phyloP scores from a whole-genome alignment of 2,797 vertebrate species.

The Pagetopsis macropterus region DNA sequence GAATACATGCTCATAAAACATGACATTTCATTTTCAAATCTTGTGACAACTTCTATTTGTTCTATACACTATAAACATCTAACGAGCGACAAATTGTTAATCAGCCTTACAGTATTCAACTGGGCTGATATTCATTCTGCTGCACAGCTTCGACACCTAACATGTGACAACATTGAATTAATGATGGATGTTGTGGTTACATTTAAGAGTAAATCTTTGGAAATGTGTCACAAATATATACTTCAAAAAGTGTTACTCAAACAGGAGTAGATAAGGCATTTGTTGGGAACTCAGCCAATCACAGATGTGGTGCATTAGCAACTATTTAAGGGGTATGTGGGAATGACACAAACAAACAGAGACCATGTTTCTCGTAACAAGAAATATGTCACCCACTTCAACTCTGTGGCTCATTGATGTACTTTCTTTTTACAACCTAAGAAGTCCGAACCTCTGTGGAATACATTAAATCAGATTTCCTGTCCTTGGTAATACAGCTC shows the following conservation, averaged over 20 bases:
- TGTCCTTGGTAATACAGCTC: neutral
- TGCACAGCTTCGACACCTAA: neutral
- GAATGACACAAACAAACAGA: neutral
- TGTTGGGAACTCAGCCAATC: neutral
- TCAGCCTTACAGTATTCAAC: neutral
- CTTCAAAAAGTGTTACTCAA: neutral
- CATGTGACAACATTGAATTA: no score
- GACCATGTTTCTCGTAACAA: neutral
- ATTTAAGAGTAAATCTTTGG: no score
- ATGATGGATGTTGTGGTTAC: no score
- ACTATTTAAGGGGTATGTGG: neutral
- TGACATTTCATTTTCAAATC: neutral
- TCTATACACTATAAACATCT: neutral
- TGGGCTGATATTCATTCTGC: neutral
- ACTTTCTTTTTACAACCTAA: neutral
- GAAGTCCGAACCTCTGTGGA: neutral
- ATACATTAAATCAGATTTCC: neutral
- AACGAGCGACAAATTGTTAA: constrained; percentile 5
- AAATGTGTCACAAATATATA: neutral
- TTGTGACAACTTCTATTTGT: neutral
- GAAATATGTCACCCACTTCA: neutral
- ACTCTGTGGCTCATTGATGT: no score
- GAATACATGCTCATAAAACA: neutral
- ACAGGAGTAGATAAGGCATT: constrained; percentile 1
- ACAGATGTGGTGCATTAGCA: neutral